Evolutionary conservation across 2,797 vertebrate species (phyloP), one percentile per base, ranked within the genome.

Genomic region (Sandelia bainsii): DNA sequence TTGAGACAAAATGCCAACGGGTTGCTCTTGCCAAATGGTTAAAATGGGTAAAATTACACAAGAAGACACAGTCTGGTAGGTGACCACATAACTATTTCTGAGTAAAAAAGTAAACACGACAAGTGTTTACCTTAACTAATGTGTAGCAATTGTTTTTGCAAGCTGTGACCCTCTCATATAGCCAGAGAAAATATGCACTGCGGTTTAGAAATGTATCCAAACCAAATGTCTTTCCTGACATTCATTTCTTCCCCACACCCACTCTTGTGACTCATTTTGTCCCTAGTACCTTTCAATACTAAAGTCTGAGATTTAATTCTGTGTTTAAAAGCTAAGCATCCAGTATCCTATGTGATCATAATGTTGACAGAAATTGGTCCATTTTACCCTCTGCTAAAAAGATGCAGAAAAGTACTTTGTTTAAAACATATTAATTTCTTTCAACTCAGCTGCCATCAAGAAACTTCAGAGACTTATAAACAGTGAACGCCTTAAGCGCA

Each of bases 401-500:
- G 14, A 20, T 66, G 20, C 32, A 63, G 0, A 8, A n/a, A 27
- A 40, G 16, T 8, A 69, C 6, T 14, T 48, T 32, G 16, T 46
- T 54, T 7, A 59, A 45, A 29, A 56, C 17, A 51, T 52, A 29
- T 57, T 19, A 13, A 39, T 79, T 46, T 85, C 34, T 79, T 73
- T 80, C 2, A 46, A 75, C 42, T 46, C 71, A 95, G 95, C 81
- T 76, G 92, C 91, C 52, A 49, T 61, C 3, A 60, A 63, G 53
- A 94, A 83, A 67, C 84, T 95, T 60, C 80, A 87, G 72, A 81
- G 73, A 48, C 44, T 93, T 44, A 82, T 90, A 50, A 78, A 91
- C 8, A 32, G 56, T 23, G 11, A 72, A 49, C 75, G 62, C 8
- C 79, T 90, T 45, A 93, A 81, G 60, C 80, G 51, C 42, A 66